Evolutionary conservation across 2,888 invertebrate species (phyloP).

Genomic region (Brachyopa scutellaris): DNA sequence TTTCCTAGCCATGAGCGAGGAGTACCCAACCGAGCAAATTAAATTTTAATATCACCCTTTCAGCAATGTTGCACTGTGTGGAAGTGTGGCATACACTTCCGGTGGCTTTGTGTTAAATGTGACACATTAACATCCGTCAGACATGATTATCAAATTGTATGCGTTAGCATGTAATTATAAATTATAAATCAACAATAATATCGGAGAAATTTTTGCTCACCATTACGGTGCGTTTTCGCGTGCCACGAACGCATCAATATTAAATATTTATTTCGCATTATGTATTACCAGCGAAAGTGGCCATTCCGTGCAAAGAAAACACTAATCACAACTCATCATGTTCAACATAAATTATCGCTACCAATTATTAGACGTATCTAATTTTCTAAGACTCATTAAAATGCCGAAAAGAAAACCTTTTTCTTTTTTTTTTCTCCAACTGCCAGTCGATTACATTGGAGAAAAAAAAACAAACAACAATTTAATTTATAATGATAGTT

Average conservation of each 20-base stretch:
- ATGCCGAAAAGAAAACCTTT: conserved; percentile 18
- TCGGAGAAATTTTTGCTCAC: too few relatives aligned
- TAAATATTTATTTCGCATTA: too few relatives aligned
- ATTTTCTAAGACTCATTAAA: conserved; percentile 23
- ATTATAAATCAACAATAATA: too few relatives aligned
- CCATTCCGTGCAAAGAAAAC: conserved; percentile 12
- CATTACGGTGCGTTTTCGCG: too few relatives aligned
- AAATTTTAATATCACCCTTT: background rate
- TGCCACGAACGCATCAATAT: too few relatives aligned
- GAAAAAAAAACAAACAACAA: background rate
- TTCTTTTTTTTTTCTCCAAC: background rate
- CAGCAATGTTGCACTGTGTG: background rate
- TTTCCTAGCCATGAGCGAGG: background rate
- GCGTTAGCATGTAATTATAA: too few relatives aligned
- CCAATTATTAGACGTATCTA: conserved; percentile 14
- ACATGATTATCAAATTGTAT: too few relatives aligned
- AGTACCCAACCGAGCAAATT: background rate
- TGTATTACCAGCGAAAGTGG: conserved; percentile 8
- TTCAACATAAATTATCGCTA: conserved; percentile 10
- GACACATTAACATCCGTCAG: background rate
- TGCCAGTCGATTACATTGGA: background rate
- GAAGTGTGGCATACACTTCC: background rate
- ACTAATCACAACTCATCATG: conserved; percentile 4
- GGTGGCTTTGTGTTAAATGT: background rate
- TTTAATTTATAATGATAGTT: conserved; percentile 28